Percentiles rank a stretch among this genome's conserved stretches.
These are phyloP conservation scores for Urechis unicinctus DNA, from an alignment of 2,888 invertebrate species.

Conservation along the genomic window DNA sequence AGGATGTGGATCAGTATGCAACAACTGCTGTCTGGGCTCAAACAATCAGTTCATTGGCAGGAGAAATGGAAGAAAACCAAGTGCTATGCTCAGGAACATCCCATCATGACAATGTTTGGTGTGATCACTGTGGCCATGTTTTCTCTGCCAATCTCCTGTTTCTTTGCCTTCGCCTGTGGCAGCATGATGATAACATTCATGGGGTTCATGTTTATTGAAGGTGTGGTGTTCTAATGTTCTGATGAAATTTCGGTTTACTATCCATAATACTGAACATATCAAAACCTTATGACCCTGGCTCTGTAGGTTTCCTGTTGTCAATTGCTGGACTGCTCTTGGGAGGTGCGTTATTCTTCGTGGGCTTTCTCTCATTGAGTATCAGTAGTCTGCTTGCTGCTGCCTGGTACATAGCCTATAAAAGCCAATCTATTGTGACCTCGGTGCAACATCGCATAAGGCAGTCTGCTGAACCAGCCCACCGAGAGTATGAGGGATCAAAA, in stretches of 20 bases:
- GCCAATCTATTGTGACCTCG: not conserved
- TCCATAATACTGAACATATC: not conserved
- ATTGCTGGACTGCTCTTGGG: slow-evolving; percentile 29
- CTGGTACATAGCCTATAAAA: slow-evolving; percentile 2
- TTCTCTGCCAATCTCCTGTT: slow-evolving; percentile 28
- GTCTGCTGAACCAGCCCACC: too few species aligned
- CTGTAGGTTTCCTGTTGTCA: slow-evolving; percentile 28
- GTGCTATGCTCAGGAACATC: slow-evolving; percentile 26
- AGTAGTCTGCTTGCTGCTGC: slow-evolving; percentile 20
- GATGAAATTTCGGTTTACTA: not conserved
- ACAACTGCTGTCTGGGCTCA: slow-evolving; percentile 11
- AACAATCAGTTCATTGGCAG: slow-evolving; percentile 24
- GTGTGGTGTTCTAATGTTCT: slow-evolving; percentile 15
- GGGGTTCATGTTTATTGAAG: slow-evolving; percentile 33
- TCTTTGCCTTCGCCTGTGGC: slow-evolving; percentile 26
- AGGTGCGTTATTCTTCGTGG: slow-evolving; percentile 24
- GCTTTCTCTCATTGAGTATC: slow-evolving; percentile 23
- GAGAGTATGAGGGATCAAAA: too few species aligned
- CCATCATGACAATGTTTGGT: slow-evolving; percentile 26
- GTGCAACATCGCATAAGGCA: not conserved
- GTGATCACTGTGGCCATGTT: slow-evolving; percentile 28
- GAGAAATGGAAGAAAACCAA: slow-evolving; percentile 20
- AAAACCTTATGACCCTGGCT: not conserved
- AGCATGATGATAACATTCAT: slow-evolving; percentile 25
- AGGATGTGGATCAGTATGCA: too few species aligned